These are phyloP conservation scores for Drosophila virilis DNA, from an alignment of 1,140 invertebrate species.

Conservation along the genomic window DNA sequence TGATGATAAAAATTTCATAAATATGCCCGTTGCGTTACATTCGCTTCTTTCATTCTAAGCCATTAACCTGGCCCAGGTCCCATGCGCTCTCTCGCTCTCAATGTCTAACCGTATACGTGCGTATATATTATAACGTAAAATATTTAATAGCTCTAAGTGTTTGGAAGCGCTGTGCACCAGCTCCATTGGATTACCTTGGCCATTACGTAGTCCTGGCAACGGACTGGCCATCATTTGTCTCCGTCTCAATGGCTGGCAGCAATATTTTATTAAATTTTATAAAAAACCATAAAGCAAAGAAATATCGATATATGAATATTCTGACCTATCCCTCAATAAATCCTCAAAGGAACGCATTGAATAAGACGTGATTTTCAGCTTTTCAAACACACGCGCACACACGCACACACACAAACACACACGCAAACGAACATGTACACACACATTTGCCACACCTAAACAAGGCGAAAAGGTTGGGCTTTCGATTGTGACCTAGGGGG, in stretches of 20 bases:
- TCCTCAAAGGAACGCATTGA: conserved; percentile 63
- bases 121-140: conserved; percentile 63
- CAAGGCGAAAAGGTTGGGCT: conserved; percentile 24
- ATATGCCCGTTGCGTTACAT: conserved; percentile 69
- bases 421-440: conserved; percentile 11
- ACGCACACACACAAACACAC: conserved; percentile 24
- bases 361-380: conserved; percentile 76
- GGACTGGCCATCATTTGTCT: conserved; percentile 44
- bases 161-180: conserved; percentile 34
- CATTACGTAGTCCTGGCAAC: conserved; percentile 35
- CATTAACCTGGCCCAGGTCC: conserved; percentile 61
- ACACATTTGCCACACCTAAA: conserved; percentile 39
- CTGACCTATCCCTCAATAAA: conserved; percentile 77
- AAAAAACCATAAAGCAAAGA: conserved; percentile 40
- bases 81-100: not conserved
- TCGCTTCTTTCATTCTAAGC: conserved; percentile 69
- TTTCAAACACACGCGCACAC: too few relatives aligned
- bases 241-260: conserved; percentile 43
- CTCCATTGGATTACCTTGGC: conserved; percentile 28
- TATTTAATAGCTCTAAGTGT: conserved; percentile 79
- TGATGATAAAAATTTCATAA: conserved; percentile 81
- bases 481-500: conserved; percentile 24
- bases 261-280: conserved; percentile 53
- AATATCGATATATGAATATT: conserved; percentile 80
- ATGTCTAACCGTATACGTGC: not conserved